phyloP scores from a whole-genome alignment of 2,113 vertebrate species.

The Eurypyga helias region DNA sequence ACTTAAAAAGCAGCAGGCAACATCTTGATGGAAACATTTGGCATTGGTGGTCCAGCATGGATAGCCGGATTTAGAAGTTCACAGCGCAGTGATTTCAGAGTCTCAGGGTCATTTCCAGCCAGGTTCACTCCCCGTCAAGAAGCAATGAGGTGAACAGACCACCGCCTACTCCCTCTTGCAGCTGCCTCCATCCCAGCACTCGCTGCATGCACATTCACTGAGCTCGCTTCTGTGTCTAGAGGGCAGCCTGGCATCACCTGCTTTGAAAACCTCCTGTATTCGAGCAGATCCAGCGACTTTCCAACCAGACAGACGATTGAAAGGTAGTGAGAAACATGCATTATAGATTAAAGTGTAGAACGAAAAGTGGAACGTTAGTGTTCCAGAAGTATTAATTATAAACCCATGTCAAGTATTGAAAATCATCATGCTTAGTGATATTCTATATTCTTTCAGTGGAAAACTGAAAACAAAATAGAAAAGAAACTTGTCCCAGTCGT shows the following conservation, averaged over 20 bases:
- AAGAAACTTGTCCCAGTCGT: not conserved
- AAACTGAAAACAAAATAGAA: not conserved
- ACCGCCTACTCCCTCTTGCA: not conserved
- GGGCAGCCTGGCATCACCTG: conserved; percentile 49
- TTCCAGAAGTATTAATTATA: conserved; percentile 23
- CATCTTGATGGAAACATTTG: not conserved
- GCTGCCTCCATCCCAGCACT: not conserved
- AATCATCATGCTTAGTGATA: not conserved
- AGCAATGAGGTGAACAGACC: not conserved
- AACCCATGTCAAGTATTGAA: not conserved
- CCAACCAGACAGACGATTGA: not conserved
- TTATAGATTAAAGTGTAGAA: conserved; percentile 14
- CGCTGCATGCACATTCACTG: not conserved
- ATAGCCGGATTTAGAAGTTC: not conserved
- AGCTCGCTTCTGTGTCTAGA: conserved; percentile 20
- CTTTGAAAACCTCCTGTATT: not conserved
- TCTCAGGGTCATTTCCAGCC: not conserved
- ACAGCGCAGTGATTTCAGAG: not conserved
- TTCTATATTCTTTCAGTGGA: not conserved
- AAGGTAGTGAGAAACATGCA: not conserved
- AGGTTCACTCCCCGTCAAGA: not conserved
- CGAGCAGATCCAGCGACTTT: not conserved
- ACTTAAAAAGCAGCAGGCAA: not conserved
- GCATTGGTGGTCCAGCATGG: not conserved
- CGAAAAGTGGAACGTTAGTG: not conserved